Evolutionary conservation across 2,888 invertebrate genomes (phyloP), one percentile per base, ranked within the genome.

Genomic region (Taenaris catops): DNA sequence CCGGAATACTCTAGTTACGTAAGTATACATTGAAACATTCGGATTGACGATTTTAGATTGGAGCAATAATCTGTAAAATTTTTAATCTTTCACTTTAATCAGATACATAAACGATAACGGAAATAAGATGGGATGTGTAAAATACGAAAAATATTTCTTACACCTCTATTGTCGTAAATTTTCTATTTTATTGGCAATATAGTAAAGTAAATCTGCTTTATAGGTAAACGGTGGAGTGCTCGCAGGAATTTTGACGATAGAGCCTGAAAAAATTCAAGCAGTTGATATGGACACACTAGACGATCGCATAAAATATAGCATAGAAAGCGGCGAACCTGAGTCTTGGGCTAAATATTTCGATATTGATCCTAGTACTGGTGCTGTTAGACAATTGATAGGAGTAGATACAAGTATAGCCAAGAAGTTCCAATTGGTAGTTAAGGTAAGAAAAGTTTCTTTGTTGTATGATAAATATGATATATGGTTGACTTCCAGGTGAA

Each of bases 221-320:
- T 45, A 94, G 93, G 93, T 95, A 9, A 93, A 92, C 39, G 93
- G 94, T 51, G 95, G 96, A 1, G 92, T 94, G 0, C 79, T 96
- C 48, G 92, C 95, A 26, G 96, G 96, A 1, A 92, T 95, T 10
- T 88, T 97, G 9, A 92, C 93, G 38, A 91, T 96, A 8, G 90
- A 91, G 16, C 96, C 96, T 0, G 96, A 96, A 63, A 93, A 95
- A 64, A 95, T 97, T 42, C 94, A 95, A 75, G 96, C 96, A 0
- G 92, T 95, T 0, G 96, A 97, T 70, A 93, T 95, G 91, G 96
- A 96, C 61, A 95, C 96, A 0, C 89, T 96, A 24, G 94, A 95
- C 59, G 91, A 95, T 0, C 91, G 93, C 0, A 95, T 97, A 42
- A 89, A 89, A 32, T 96, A 96, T 67, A 92, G 91, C 36, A 95